Conservation (phyloP, 2,888 invertebrate species). For the Caenorhabditis sp. region DNA sequence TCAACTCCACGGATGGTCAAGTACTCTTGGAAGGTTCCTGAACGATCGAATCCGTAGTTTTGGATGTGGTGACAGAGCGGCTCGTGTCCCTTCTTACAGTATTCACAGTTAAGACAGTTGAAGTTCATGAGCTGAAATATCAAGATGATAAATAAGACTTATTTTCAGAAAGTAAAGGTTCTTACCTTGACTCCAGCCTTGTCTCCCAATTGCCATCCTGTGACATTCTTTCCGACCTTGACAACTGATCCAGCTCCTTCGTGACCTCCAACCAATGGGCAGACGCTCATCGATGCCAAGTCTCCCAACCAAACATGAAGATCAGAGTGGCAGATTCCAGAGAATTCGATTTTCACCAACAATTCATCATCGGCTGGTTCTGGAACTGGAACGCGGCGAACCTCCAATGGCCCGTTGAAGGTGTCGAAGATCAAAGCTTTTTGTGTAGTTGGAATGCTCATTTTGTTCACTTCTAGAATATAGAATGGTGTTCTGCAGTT, state of each 20-base stretch:
- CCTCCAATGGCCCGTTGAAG: constrained; percentile 36
- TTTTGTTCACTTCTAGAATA: too few relatives aligned
- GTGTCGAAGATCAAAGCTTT: constrained; percentile 42
- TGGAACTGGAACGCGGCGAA: constrained; percentile 42
- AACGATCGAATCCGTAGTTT: constrained; percentile 38
- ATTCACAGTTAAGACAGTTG: constrained; percentile 52
- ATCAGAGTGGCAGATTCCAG: constrained; percentile 58
- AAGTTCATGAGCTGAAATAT: constrained; percentile 50
- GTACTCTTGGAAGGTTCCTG: constrained; percentile 55
- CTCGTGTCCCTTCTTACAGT: constrained; percentile 52
- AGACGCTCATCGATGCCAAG: constrained; percentile 27
- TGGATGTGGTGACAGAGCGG: constrained; percentile 44
- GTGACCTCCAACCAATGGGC: constrained; percentile 53
- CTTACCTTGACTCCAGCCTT: constrained; percentile 54
- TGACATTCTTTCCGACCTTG: constrained; percentile 43
- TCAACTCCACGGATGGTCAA: constrained; percentile 46
- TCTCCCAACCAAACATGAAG: constrained; percentile 50
- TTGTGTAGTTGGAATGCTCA: constrained; percentile 34
- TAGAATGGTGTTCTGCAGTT: background rate
- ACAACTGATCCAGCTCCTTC: constrained; percentile 57
- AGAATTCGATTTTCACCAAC: constrained; percentile 45
- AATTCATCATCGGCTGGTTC: constrained; percentile 45
- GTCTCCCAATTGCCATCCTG: constrained; percentile 51
- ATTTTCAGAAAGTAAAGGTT: background rate
- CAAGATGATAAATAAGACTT: background rate